Percentiles rank a stretch among this genome's conserved stretches.
phyloP scores from a whole-genome alignment of 2,797 vertebrate genomes.

The Tragelaphus eurycerus region DNA sequence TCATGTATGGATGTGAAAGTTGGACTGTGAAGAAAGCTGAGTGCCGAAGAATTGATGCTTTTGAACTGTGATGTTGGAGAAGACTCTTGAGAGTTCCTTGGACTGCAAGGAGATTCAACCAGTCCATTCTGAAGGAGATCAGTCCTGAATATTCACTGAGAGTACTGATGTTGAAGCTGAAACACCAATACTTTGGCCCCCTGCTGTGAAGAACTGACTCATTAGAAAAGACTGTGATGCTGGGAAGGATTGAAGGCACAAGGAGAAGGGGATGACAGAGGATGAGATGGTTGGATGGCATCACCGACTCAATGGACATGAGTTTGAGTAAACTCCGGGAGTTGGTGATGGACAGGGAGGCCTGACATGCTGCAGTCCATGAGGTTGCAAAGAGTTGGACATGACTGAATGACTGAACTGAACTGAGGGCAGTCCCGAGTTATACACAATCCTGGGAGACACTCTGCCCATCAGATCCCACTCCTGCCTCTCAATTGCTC shows the following conservation, averaged over 20 bases:
- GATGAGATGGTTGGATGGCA: background rate
- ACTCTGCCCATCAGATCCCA: background rate
- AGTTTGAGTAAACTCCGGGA: background rate
- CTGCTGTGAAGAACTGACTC: background rate
- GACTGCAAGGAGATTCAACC: background rate
- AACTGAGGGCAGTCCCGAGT: background rate
- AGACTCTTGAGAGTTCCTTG: background rate
- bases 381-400: background rate
- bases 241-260: background rate
- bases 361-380: background rate
- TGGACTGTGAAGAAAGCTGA: background rate
- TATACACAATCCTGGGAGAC: background rate
- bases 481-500: background rate
- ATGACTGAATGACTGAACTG: background rate
- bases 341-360: background rate
- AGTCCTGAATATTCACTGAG: background rate
- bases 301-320: background rate
- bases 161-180: background rate
- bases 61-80: background rate
- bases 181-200: background rate
- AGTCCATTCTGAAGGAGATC: background rate
- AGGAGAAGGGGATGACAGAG: background rate
- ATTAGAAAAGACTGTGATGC: background rate
- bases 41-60: background rate
- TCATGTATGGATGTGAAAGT: background rate